Evolutionary conservation across 1,140 invertebrate species (phyloP).

Genomic region (Bombus huntii): DNA sequence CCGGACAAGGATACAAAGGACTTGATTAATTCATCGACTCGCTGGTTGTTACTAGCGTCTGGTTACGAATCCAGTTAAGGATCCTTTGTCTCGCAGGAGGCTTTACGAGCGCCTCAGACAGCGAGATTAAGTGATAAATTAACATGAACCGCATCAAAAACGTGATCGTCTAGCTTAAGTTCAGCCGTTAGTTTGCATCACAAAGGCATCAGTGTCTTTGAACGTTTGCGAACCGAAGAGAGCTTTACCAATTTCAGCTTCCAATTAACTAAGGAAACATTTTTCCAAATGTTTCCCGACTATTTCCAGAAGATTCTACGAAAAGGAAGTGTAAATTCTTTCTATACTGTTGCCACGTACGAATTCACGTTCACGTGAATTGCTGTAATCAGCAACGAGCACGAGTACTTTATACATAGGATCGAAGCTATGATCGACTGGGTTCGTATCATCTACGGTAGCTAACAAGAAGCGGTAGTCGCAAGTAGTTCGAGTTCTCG

Average conservation of each 20-base stretch:
- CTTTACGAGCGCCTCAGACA: conserved; percentile 18
- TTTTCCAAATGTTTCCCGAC: neutral
- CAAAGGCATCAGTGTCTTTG: neutral
- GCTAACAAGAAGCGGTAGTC: too few species aligned
- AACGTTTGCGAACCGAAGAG: neutral
- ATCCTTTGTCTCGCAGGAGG: conserved; percentile 1
- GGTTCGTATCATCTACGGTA: too few species aligned
- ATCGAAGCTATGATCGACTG: too few species aligned
- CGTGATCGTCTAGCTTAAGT: conserved; percentile 3
- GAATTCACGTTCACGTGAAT: too few species aligned
- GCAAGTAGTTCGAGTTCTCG: too few species aligned
- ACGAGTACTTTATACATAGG: too few species aligned
- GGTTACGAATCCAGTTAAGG: conserved; percentile 21
- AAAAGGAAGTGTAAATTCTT: too few species aligned
- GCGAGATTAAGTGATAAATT: conserved; percentile 29
- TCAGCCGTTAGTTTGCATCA: conserved; percentile 27
- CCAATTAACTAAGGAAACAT: neutral
- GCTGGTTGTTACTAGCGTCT: neutral
- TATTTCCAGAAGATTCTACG: neutral
- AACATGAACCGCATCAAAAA: conserved; percentile 16
- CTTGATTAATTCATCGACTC: conserved; percentile 11
- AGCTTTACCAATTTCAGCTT: neutral
- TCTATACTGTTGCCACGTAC: too few species aligned
- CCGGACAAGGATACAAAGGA: neutral
- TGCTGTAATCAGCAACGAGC: too few species aligned